A percentile compares a stretch with the other conserved stretches of the same genome.
Conservation (phyloP, 1,140 invertebrate genomes). For the Cydia splendana region DNA sequence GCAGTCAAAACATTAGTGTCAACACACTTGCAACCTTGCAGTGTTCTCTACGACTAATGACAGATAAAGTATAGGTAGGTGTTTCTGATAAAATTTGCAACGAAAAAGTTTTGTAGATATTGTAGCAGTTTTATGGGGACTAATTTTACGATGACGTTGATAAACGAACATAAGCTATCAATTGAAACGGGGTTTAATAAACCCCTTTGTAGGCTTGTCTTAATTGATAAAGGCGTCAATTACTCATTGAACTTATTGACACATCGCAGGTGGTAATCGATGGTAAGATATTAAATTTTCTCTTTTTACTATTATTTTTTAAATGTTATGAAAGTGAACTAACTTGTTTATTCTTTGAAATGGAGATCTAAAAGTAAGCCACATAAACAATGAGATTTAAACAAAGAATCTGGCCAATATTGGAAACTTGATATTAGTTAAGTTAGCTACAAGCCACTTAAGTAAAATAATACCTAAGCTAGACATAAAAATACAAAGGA, state of each 20-base stretch:
- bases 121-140: background rate
- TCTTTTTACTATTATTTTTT: background rate
- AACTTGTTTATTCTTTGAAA: background rate
- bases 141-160: slow-evolving; percentile 3
- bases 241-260: background rate
- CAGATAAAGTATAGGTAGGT: slow-evolving; percentile 62
- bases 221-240: background rate
- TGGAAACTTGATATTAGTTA: background rate
- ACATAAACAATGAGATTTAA: background rate
- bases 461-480: background rate
- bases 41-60: slow-evolving; percentile 73
- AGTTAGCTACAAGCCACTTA: background rate
- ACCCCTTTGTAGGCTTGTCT: background rate
- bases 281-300: background rate
- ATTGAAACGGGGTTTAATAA: background rate
- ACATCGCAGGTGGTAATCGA: background rate
- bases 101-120: slow-evolving; percentile 25
- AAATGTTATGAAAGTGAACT: background rate
- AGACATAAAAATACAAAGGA: background rate
- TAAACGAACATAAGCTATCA: background rate
- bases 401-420: background rate
- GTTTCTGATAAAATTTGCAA: slow-evolving; percentile 23
- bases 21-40: slow-evolving; percentile 78
- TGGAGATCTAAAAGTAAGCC: background rate
- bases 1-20: slow-evolving; percentile 72